Base-by-base conservation (phyloP, 37 sponge, comb jelly and placozoan species). In the Halichondria panicea region DNA sequence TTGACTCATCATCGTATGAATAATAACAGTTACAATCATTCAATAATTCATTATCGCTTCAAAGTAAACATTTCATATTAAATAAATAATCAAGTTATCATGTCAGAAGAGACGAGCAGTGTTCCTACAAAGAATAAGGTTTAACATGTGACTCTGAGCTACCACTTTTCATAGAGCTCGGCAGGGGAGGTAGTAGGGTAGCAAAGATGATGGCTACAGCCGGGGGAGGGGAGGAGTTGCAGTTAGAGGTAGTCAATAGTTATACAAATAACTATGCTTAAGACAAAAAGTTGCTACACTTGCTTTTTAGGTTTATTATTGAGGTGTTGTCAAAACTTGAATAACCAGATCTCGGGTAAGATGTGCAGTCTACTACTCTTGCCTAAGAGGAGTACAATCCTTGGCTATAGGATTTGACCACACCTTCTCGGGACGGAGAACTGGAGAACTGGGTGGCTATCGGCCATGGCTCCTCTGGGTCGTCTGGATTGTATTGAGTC, bases 91-190 rank as follows among this genome's bases (percentile, higher is more conserved):
- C 9, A 48, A 48, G 13, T 13, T 18, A 13, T 48, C 9, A 9
- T 48, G 13, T 48, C 50, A 48, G 13, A 9, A 13, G 9, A 9
- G 13, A 48, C 9, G 13, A 9, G 50, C 50, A 48, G 13, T 48
- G 9, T n/a, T 48, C 9, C 9, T 59, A 8, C 22, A n/a, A 8
- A 25, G 22, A 11, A 59, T 74, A 60, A 13, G 39, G 84, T 75
- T 84, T 95, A 79, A 95, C 79, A 44, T 84, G 59, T 28, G 86
- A 89, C 87, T 95, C 92, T 18, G 92, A 85, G 28, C 96, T 93
- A 79, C 90, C 86, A 61, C 93, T 90, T 32, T 70, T 52, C 43
- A 38, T 37, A 79, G 39, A 92, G 64, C 46, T 95, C 96, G 60
- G 40, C 68, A 38, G 54, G 21, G 19, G 25, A 33, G 9, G 89